Base-by-base conservation (phyloP, 2,797 vertebrate species). In the Lepilemur septentrionalis region DNA sequence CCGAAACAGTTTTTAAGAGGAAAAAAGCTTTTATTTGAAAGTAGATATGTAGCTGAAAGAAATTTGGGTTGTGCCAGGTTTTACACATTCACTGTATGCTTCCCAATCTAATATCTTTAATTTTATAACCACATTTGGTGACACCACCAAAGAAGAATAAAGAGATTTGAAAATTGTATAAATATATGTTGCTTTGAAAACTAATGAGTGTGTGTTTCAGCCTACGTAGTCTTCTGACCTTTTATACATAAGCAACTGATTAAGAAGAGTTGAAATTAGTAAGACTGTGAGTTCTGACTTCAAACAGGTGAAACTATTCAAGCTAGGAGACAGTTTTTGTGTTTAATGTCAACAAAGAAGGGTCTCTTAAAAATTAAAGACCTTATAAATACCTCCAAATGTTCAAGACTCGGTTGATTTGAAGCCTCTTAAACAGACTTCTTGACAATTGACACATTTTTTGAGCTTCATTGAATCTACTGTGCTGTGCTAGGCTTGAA, bases 121-220 rank as follows among this genome's bases (percentile, higher is more conserved):
- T 94, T 95, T 94, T 91, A 83, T 32, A 73, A 70, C 30, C 59
- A 95, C 97, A 91, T 91, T 90, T 91, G 52, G 17, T 84, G 80
- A 90, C 28, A 76, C 23, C 38, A 85, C 25, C 28, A 76, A 67
- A 93, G 72, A 93, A 67, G 28, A 93, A 90, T 48, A 91, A 80
- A 95, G 32, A 20, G 5, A 65, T 87, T 55, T 69, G 79, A 82
- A 83, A 73, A 41, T 35, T 67, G 30, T 41, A 23, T 59, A 86
- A 83, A 57, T 13, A 50, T 50, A 50, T n/a, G 8, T 17, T 85
- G 52, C 14, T 91, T 83, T 79, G 57, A 57, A 95, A 96, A 94
- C 57, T 72, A 55, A 55, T 23, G 46, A 20, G 22, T 78, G 10
- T 17, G 9, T 50, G 38, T 84, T 84, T 93, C 72, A 95, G 88